Base-by-base conservation (phyloP, 2,888 invertebrate genomes). In the Cetonia aurata region DNA sequence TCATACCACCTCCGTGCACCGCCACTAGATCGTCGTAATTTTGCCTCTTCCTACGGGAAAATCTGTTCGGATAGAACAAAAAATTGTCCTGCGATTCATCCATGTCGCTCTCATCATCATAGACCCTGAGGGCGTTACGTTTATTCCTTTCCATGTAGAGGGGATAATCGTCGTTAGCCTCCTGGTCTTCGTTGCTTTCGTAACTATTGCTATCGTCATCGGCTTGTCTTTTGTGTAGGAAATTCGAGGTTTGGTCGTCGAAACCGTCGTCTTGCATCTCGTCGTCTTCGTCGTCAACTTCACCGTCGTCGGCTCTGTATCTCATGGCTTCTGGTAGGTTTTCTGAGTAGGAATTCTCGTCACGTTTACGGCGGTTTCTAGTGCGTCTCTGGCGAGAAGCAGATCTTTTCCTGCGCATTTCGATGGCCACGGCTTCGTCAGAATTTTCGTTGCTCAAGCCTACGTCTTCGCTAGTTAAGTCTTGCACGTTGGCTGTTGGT, bases 201-300 rank as follows among this genome's bases (percentile, higher is more conserved):
- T 60, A 56, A 17, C 10, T 25, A 12, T 71, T 67, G 50, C 71
- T 70, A 13, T 72, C 72, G 50, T 73, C 78, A 76, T 12, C 81
- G 78, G 71, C 81, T 80, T 71, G 77, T 75, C 71, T 73, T 46
- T 76, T 81, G 69, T 65, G 75, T 65, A 82, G 80, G 55, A 83
- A 81, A 74, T 83, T 83, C 6, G 85, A 82, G 52, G 83, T 81
- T 6, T 84, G 81, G 72, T 87, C 87, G 74, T 86, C 86, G 77
- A 87, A 86, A 9, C 85, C 85, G 73, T 87, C 85, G 72, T 87
- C 85, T 57, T 87, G 85, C 75, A 86, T 87, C 78, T 87, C 87
- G 75, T 84, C 86, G 6, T 85, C 85, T 80, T 87, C 87, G 41
- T 86, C 85, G 70, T 84, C 86, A 59, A 86, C 86, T 73, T 85